A percentile compares a stretch with the other conserved stretches of the same genome.
Evolutionary conservation across 2,888 invertebrate genomes (phyloP).

Genomic region (Polydrusus tereticollis): DNA sequence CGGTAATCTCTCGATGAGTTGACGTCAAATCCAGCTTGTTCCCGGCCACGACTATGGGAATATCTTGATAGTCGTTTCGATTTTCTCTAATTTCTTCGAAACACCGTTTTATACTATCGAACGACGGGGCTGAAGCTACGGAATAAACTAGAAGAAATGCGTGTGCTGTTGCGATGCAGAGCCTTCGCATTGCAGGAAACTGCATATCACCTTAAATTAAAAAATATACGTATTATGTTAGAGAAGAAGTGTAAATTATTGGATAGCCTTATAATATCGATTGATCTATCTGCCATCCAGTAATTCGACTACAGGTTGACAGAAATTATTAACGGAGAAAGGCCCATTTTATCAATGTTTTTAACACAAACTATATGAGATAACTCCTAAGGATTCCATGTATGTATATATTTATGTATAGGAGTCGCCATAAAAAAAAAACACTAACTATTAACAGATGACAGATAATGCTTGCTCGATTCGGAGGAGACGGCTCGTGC

Average conservation of each 20-base stretch:
- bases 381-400: no score
- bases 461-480: no score
- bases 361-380: no score
- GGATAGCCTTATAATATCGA: no score
- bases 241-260: background rate
- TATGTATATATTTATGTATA: no score
- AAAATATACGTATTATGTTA: background rate
- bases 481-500: no score
- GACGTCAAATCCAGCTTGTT: conserved; percentile 85
- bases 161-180: conserved; percentile 89
- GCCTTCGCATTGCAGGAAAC: conserved; percentile 90
- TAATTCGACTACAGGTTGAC: no score
- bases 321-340: no score
- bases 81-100: conserved; percentile 88
- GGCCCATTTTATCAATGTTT: no score
- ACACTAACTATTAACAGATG: no score
- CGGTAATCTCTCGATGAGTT: conserved; percentile 78
- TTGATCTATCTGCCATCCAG: no score
- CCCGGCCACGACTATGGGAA: conserved; percentile 89
- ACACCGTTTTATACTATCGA: conserved; percentile 79
- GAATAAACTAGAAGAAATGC: conserved; percentile 91
- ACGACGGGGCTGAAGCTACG: conserved; percentile 80
- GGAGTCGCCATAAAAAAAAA: no score
- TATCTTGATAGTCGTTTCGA: conserved; percentile 80
- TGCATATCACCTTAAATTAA: conserved; percentile 79